Base-by-base conservation (phyloP, 1,140 invertebrate species). In the Zophobas atratus region DNA sequence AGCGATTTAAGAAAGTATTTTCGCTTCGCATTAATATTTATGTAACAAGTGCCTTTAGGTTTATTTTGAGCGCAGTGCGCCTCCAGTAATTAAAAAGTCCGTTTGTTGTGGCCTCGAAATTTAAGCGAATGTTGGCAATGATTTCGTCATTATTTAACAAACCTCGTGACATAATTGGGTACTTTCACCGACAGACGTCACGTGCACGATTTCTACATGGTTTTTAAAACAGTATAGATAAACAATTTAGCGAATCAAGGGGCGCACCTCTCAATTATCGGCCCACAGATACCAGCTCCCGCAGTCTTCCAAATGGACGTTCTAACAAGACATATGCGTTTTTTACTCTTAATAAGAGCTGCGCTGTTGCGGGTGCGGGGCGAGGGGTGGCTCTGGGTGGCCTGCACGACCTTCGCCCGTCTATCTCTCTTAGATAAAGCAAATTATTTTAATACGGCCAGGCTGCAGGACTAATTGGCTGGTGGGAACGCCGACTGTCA, bases 381-480 rank as follows among this genome's bases (percentile, higher is more conserved):
- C 43, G 39, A 32, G 43, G 60, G 38, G 60, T 67, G 60, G 39
- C 60, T 39, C 43, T 43, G 60, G 38, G 60, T 67, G 60, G 39
- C 60, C 60, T 67, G 6, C 39, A 41, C 57, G 60, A 67, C 60
- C 60, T 67, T 67, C 60, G 60, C 60, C 60, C 60, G 57, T 63
- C 20, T 67, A 51, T 51, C 38, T 67, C 39, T 1, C n/a, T 33
- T 67, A 67, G 60, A 67, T 67, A 67, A 67, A 39, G 36, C 60
- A 67, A 67, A 67, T 67, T 67, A 67, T 67, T 67, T 67, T 67
- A 67, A 67, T 67, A 67, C 60, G 60, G 38, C 60, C 2, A 43
- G 60, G 39, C 57, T 57, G 55, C 55, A 57, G 55, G 56, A 38
- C 32, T 67, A 67, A 67, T 67, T 67, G 60, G 39, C 57, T 63